These are phyloP conservation scores for Lophura swinhoii DNA, from an alignment of 2,797 vertebrate genomes.

Conservation along the genomic window DNA sequence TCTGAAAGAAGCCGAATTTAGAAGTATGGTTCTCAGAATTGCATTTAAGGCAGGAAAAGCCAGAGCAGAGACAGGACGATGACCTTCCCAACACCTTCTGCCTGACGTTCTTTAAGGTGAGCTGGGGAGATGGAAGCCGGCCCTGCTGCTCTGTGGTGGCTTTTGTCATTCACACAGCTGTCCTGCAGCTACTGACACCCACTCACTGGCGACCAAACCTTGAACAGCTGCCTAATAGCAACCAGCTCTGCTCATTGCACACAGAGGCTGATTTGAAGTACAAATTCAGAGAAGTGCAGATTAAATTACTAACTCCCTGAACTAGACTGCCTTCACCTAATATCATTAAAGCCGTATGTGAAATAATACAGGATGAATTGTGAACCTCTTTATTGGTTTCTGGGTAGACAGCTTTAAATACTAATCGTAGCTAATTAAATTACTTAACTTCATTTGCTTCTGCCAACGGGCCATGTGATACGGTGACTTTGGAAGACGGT, in stretches of 20 bases:
- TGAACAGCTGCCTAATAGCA: background rate
- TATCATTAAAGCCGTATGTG: slow-evolving; percentile 23
- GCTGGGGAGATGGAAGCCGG: background rate
- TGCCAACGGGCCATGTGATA: slow-evolving; percentile 47
- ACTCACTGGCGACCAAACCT: accelerated
- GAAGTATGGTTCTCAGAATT: background rate
- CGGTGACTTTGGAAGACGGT: slow-evolving; percentile 28
- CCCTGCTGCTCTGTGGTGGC: background rate
- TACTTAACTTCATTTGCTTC: slow-evolving; percentile 66
- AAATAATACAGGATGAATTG: slow-evolving; percentile 53
- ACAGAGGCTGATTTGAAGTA: background rate
- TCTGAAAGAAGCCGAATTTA: slow-evolving; percentile 20
- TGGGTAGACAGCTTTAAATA: slow-evolving; percentile 59
- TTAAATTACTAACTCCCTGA: slow-evolving; percentile 27
- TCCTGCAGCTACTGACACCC: background rate
- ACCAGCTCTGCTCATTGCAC: background rate
- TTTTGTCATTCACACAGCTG: background rate
- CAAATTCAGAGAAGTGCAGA: slow-evolving; percentile 19
- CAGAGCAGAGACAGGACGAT: background rate
- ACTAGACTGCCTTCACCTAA: slow-evolving; percentile 29
- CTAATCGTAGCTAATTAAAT: slow-evolving; percentile 64
- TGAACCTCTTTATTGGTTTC: slow-evolving; percentile 41
- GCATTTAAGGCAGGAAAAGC: background rate
- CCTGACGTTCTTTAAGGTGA: accelerated
- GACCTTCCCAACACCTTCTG: slow-evolving; percentile 9